Evolutionary conservation across 2,888 invertebrate genomes (phyloP).

Genomic region (Drosophila rellima): DNA sequence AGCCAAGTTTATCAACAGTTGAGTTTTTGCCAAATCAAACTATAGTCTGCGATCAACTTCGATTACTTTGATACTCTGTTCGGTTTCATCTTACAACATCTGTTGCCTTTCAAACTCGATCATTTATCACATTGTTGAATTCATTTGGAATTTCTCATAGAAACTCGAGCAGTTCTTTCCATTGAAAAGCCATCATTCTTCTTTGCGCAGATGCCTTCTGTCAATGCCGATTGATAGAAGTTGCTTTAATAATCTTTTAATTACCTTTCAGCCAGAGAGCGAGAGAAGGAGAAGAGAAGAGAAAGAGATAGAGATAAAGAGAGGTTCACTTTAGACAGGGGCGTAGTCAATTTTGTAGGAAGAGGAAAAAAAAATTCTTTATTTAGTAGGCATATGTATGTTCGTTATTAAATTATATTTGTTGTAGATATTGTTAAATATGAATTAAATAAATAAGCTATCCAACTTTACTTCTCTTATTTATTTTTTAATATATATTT

Average conservation of each 20-base stretch:
- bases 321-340: neutral
- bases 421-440: too few species aligned
- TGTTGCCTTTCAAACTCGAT: neutral
- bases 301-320: neutral
- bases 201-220: conserved; percentile 15
- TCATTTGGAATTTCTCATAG: neutral
- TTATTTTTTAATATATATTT: neutral
- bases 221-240: conserved; percentile 31
- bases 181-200: conserved; percentile 18
- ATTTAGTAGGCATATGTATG: too few species aligned
- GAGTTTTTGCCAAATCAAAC: neutral
- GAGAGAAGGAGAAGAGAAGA: too few species aligned
- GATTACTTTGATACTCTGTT: neutral
- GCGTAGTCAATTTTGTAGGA: neutral
- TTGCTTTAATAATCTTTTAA: conserved; percentile 42
- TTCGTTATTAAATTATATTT: too few species aligned
- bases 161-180: neutral
- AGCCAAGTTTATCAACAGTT: neutral
- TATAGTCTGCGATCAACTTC: neutral
- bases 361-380: neutral
- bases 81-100: neutral
- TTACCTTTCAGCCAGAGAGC: conserved; percentile 31
- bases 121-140: conserved; percentile 6
- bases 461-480: too few species aligned
- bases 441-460: too few species aligned